These are phyloP conservation scores for Prietella phreatophila DNA, from an alignment of 2,113 vertebrate species.

Conservation along the genomic window DNA sequence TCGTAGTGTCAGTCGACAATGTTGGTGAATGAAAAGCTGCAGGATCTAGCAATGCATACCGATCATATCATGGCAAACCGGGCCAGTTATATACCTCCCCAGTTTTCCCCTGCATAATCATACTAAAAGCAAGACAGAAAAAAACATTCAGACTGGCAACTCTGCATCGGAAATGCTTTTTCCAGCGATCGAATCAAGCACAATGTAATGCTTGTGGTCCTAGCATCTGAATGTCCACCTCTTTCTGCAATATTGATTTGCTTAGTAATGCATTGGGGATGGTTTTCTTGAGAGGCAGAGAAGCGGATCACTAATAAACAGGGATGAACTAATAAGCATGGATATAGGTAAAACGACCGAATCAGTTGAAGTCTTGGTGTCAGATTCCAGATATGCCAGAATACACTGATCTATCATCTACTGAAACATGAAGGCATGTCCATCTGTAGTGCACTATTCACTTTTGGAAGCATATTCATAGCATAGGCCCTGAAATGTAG, in stretches of 20 bases:
- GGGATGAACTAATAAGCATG: neutral
- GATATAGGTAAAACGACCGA: neutral
- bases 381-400: neutral
- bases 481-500: neutral
- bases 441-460: neutral
- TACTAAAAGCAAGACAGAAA: neutral
- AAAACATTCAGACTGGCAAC: constrained; percentile 4
- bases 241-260: constrained; percentile 10
- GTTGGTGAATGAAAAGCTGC: neutral
- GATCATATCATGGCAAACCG: neutral
- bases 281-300: neutral
- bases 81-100: neutral
- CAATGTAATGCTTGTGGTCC: neutral
- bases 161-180: neutral
- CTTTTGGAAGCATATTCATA: neutral
- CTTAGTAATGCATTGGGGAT: constrained; percentile 4
- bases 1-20: neutral
- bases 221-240: neutral
- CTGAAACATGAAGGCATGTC: neutral
- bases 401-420: too few species aligned
- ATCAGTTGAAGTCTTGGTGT: neutral
- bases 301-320: constrained; percentile 8
- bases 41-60: neutral
- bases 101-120: neutral
- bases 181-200: constrained; percentile 1